Conservation (phyloP, 2,113 vertebrate genomes). For the Heteronetta atricapilla region DNA sequence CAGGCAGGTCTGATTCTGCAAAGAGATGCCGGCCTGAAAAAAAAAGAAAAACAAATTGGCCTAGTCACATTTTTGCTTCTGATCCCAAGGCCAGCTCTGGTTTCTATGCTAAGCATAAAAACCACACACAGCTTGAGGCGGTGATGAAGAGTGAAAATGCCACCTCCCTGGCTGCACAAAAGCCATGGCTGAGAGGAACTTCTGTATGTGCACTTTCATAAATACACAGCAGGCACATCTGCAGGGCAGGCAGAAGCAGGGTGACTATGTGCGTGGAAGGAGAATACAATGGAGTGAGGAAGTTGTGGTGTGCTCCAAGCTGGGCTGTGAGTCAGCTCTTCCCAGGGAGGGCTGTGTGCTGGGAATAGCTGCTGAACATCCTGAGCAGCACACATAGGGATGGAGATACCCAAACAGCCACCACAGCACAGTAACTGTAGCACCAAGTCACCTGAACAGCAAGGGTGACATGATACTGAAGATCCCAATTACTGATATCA, state of each 20-base stretch:
- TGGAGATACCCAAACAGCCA: background rate
- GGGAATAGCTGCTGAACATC: background rate
- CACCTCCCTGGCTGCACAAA: background rate
- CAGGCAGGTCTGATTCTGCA: slow-evolving; percentile 73
- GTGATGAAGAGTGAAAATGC: background rate
- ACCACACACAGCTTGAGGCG: background rate
- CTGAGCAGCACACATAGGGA: background rate
- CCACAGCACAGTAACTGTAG: background rate
- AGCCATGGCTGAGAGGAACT: background rate
- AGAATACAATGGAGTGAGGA: background rate
- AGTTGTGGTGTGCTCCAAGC: background rate
- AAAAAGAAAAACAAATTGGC: background rate
- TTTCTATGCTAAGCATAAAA: background rate
- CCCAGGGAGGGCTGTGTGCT: background rate
- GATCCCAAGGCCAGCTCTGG: background rate
- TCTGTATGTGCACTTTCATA: background rate
- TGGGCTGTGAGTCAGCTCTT: background rate
- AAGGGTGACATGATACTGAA: slow-evolving; percentile 14
- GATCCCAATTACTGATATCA: background rate
- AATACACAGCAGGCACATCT: fast-evolving
- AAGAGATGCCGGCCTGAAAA: slow-evolving; percentile 89
- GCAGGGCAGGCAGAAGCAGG: background rate
- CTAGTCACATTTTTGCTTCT: background rate
- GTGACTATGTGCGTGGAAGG: background rate
- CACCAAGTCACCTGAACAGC: background rate